phyloP scores from a whole-genome alignment of 2,888 invertebrate genomes.

The Dryomyza anilis region DNA sequence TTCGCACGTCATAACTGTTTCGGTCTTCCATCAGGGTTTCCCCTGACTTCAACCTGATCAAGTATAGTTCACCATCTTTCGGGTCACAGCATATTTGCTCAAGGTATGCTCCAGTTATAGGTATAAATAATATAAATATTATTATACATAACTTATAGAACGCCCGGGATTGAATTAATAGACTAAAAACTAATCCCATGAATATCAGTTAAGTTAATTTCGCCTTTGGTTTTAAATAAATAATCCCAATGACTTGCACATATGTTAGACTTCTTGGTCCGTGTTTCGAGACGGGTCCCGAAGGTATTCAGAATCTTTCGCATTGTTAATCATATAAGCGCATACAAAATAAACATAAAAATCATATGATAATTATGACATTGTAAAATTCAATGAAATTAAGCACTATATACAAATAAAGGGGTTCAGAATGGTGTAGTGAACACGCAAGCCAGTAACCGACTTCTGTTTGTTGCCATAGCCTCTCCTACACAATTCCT shows the following conservation, averaged over 20 bases:
- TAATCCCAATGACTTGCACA: constrained; percentile 69
- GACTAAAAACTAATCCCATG: constrained; percentile 36
- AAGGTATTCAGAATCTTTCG: constrained; percentile 62
- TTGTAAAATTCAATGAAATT: constrained; percentile 35
- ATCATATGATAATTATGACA: constrained; percentile 33
- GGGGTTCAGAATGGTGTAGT: too few relatives aligned
- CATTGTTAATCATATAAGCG: constrained; percentile 52
- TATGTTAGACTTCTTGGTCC: constrained; percentile 77
- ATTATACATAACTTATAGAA: constrained; percentile 41
- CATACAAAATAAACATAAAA: constrained; percentile 33
- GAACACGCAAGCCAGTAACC: too few relatives aligned
- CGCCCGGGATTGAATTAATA: constrained; percentile 46
- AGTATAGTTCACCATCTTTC: constrained; percentile 77
- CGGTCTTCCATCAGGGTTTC: constrained; percentile 66
- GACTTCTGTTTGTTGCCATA: too few relatives aligned
- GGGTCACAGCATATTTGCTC: constrained; percentile 74
- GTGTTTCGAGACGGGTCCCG: constrained; percentile 80
- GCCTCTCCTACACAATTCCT: too few relatives aligned
- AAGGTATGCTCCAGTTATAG: constrained; percentile 37
- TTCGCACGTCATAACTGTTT: constrained; percentile 79
- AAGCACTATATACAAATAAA: constrained; percentile 36
- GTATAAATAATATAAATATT: constrained; percentile 40
- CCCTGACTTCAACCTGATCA: constrained; percentile 61
- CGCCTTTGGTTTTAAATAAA: constrained; percentile 67
- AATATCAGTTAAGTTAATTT: constrained; percentile 64